Conservation (phyloP, 1,140 invertebrate species). For the Camponotus floridanus region DNA sequence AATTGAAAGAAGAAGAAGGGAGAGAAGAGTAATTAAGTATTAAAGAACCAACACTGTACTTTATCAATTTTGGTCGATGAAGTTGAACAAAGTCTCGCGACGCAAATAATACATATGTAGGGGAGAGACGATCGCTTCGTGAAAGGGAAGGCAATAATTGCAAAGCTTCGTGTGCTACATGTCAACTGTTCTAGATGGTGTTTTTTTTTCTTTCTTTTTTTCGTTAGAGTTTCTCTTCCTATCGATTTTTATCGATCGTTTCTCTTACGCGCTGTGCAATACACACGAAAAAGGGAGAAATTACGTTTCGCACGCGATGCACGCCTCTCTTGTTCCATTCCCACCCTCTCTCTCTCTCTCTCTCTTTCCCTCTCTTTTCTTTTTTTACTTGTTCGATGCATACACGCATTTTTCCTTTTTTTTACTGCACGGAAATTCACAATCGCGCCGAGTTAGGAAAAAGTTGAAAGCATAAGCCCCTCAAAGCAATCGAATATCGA, state of each 20-base stretch:
- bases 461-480: slow-evolving; percentile 22
- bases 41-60: slow-evolving; percentile 42
- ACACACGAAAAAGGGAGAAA: slow-evolving; percentile 51
- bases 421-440: slow-evolving; percentile 33
- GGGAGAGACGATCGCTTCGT: not conserved
- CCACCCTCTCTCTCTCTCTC: not conserved
- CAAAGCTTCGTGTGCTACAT: slow-evolving; percentile 49
- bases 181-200: slow-evolving; percentile 36
- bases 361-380: not conserved
- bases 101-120: slow-evolving; percentile 49
- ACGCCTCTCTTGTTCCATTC: slow-evolving; percentile 1
- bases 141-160: slow-evolving; percentile 58
- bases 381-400: not conserved
- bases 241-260: slow-evolving; percentile 50
- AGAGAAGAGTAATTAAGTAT: slow-evolving; percentile 44
- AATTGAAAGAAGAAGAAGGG: not conserved
- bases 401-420: slow-evolving; percentile 15
- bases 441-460: not conserved
- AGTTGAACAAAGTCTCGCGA: slow-evolving; percentile 55
- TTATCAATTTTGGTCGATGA: slow-evolving; percentile 55
- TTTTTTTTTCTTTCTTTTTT: slow-evolving; percentile 47
- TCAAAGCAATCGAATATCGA: slow-evolving; percentile 9
- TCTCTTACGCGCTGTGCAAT: slow-evolving; percentile 14
- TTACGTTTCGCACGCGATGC: slow-evolving; percentile 56
- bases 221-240: slow-evolving; percentile 25